These are phyloP conservation scores for Dasyprocta punctata DNA, from an alignment of 2,113 vertebrate genomes.

Conservation along the genomic window DNA sequence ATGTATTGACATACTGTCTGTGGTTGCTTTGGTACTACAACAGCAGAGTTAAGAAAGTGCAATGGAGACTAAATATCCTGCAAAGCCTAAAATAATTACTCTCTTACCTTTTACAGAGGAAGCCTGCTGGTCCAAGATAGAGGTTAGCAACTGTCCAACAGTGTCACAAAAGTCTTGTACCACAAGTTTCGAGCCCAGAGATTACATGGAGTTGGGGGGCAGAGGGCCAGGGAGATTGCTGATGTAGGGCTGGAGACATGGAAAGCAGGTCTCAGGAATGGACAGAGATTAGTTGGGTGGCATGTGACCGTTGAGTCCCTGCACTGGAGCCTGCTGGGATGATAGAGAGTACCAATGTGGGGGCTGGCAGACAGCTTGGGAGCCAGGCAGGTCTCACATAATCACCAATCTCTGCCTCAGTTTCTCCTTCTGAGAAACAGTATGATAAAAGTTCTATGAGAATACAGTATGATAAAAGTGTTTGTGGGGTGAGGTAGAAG, in stretches of 20 bases:
- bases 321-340: neutral
- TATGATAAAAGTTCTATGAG: neutral
- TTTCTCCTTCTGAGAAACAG: conserved; percentile 15
- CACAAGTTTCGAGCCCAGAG: neutral
- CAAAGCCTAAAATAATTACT: neutral
- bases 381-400: neutral
- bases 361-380: neutral
- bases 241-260: neutral
- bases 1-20: neutral
- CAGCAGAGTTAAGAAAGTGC: neutral
- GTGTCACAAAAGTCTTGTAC: neutral
- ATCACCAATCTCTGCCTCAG: neutral
- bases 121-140: neutral
- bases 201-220: neutral
- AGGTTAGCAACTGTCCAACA: neutral
- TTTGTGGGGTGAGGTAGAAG: neutral
- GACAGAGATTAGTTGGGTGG: neutral
- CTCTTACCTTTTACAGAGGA: neutral
- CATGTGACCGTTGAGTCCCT: neutral
- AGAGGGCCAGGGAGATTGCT: neutral
- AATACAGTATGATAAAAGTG: neutral
- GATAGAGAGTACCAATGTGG: neutral
- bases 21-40: no score
- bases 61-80: neutral
- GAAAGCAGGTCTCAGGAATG: neutral